A percentile compares a stretch with the other conserved stretches of the same genome.
Conservation (phyloP, 2,888 invertebrate genomes). For the Hymenopus coronatus region DNA sequence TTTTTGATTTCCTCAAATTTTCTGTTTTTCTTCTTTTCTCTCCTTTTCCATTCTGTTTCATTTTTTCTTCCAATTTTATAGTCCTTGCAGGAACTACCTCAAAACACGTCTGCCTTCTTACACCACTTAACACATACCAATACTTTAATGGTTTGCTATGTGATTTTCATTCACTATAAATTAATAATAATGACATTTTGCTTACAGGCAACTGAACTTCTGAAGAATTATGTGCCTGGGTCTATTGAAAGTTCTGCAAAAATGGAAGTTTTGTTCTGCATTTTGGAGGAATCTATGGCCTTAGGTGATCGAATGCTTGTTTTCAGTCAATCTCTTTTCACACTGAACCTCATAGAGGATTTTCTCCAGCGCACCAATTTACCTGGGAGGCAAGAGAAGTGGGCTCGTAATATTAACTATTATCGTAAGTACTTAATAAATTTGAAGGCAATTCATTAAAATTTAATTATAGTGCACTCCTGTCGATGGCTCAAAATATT, state of each 20-base stretch:
- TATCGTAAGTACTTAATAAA: slow-evolving; percentile 67
- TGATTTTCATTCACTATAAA: background rate
- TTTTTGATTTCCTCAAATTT: no score
- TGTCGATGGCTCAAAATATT: no score
- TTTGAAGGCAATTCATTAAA: background rate
- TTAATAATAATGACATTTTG: background rate
- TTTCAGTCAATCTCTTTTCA: slow-evolving; percentile 95
- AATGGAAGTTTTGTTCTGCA: slow-evolving; percentile 89
- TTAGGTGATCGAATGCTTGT: slow-evolving; percentile 88
- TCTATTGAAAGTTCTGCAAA: slow-evolving; percentile 90
- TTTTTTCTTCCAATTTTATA: no score
- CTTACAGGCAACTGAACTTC: slow-evolving; percentile 66
- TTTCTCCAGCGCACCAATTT: slow-evolving; percentile 72
- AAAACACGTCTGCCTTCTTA: no score
- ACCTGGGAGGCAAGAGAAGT: slow-evolving; percentile 59
- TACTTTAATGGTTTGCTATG: background rate
- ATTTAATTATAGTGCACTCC: background rate
- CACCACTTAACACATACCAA: no score
- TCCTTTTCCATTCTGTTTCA: no score
- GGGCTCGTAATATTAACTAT: slow-evolving; percentile 85
- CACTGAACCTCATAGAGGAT: slow-evolving; percentile 91
- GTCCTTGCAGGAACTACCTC: no score
- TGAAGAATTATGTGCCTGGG: slow-evolving; percentile 86
- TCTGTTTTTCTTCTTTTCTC: no score
- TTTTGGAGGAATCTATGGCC: slow-evolving; percentile 83